A percentile compares a stretch with the other conserved stretches of the same genome.
Conservation (phyloP, 2,888 invertebrate genomes). For the Diadegma fenestrale region DNA sequence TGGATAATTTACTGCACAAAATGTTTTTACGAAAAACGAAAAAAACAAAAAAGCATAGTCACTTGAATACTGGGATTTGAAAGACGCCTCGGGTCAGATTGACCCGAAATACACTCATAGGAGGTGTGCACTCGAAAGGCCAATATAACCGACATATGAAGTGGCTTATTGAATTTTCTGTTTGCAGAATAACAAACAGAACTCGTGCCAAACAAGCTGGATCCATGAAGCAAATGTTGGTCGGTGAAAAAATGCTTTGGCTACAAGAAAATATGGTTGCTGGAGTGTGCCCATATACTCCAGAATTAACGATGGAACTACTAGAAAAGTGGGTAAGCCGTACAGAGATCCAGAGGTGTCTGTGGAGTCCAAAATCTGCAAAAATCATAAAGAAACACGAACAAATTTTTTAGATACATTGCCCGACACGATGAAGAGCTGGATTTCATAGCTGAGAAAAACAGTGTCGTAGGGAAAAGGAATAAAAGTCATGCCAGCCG, state of each 20-base stretch:
- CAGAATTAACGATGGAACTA: conserved; percentile 87
- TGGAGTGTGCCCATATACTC: conserved; percentile 86
- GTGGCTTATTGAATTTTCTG: neutral
- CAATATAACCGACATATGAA: neutral
- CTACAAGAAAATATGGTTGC: conserved; percentile 89
- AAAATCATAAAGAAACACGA: neutral
- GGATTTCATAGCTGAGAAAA: conserved; percentile 91
- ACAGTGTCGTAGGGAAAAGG: conserved; percentile 91
- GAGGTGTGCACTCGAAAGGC: neutral
- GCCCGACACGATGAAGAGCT: conserved; percentile 91
- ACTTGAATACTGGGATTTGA: no score
- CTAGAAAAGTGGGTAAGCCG: conserved; percentile 86
- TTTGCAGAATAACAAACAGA: conserved; percentile 86
- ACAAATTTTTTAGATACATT: conserved; percentile 85
- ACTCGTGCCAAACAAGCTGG: conserved; percentile 88
- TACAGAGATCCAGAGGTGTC: neutral
- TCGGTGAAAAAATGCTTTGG: conserved; percentile 93
- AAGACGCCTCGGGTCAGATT: no score
- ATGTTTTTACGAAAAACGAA: no score
- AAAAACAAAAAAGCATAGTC: no score
- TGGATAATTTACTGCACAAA: no score
- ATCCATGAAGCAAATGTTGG: conserved; percentile 90
- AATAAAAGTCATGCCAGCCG: conserved; percentile 92
- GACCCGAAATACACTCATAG: no score
- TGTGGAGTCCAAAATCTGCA: conserved; percentile 33